Conservation (phyloP, 30 jellyfish, hydroid and myxozoan genomes). For the Aurelia aurita region DNA sequence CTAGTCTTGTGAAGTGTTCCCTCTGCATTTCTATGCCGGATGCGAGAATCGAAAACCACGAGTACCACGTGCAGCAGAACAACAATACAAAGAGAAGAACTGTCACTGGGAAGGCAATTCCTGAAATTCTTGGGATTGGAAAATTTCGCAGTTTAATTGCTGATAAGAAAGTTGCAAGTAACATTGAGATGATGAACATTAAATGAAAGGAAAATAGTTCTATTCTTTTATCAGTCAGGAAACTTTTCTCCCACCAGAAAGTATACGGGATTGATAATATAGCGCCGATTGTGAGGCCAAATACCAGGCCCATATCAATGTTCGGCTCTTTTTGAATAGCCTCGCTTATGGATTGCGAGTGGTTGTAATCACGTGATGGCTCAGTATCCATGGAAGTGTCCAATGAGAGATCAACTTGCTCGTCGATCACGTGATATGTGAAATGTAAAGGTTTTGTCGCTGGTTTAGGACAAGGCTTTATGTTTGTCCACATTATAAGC, state of each 20-base stretch:
- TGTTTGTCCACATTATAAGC: slow-evolving; percentile 65
- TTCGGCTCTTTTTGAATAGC: slow-evolving; percentile 75
- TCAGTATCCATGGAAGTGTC: slow-evolving; percentile 59
- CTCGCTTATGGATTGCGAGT: slow-evolving; percentile 37
- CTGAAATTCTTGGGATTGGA: slow-evolving; percentile 58
- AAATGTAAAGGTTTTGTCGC: slow-evolving; percentile 51
- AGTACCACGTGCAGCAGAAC: slow-evolving; percentile 71
- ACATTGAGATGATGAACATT: slow-evolving; percentile 59
- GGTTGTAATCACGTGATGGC: slow-evolving; percentile 11
- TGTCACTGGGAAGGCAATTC: slow-evolving; percentile 71
- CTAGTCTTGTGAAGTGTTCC: slow-evolving; percentile 2
- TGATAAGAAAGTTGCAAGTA: slow-evolving; percentile 48
- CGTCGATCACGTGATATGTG: slow-evolving; percentile 46
- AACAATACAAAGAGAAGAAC: slow-evolving; percentile 58
- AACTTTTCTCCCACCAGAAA: slow-evolving; percentile 71
- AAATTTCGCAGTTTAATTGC: slow-evolving; percentile 43
- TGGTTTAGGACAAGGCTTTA: slow-evolving; percentile 11
- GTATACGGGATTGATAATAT: slow-evolving; percentile 74
- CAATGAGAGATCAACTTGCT: slow-evolving; percentile 15
- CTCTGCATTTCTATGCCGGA: slow-evolving; percentile 26
- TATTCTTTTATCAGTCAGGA: slow-evolving; percentile 58
- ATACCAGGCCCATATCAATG: slow-evolving; percentile 66
- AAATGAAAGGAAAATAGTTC: slow-evolving; percentile 63
- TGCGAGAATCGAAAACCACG: slow-evolving; percentile 68
- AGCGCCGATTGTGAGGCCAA: slow-evolving; percentile 68